Evolutionary conservation across 2,797 vertebrate species (phyloP), one percentile per base, ranked within the genome.

Genomic region (Rousettus madagascariensis): DNA sequence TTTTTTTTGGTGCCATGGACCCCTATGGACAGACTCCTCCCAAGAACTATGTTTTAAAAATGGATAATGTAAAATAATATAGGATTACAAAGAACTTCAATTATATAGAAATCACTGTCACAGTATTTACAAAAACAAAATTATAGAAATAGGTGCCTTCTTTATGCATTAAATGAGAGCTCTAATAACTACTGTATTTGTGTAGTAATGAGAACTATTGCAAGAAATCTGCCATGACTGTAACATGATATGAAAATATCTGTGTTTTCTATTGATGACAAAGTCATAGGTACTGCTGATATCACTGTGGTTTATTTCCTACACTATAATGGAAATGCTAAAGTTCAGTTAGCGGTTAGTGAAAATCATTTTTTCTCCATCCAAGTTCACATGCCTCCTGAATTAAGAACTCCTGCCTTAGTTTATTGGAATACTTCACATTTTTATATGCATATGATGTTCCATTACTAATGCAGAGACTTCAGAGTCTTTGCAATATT

Each of bases 201-300:
- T 59, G 77, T 61, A 53, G 33, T 74, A 79, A 94, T 75, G 51
- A 96, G 65, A 90, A 93, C 66, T 86, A 95, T 94, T 94, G 95
- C 43, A 65, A 95, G 90, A 87, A 65, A 36, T 69, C 59, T 91
- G 33, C 61, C 8, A 61, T 86, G 69, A 82, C 20, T 80, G 22
- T 77, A 94, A 85, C 12, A 12, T 66, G 66, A 46, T 79, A 71
- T 78, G 46, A 91, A 92, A 95, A 84, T 61, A 89, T 61, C 69
- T 86, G 46, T 75, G 72, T 46, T 95, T 95, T 96, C 46, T 78
- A 68, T 38, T 77, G 66, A 55, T 85, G 87, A 91, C 77, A 92
- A 86, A 63, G 66, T 85, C 61, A 43, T 38, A 86, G 46, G 30
- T 75, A 72, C 33, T 33, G 51, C 41, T 95, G 75, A 65, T 46